Percentiles rank a stretch among this genome's conserved stretches.
These are phyloP conservation scores for Nephotettix cincticeps DNA, from an alignment of 1,140 invertebrate genomes.

Conservation along the genomic window DNA sequence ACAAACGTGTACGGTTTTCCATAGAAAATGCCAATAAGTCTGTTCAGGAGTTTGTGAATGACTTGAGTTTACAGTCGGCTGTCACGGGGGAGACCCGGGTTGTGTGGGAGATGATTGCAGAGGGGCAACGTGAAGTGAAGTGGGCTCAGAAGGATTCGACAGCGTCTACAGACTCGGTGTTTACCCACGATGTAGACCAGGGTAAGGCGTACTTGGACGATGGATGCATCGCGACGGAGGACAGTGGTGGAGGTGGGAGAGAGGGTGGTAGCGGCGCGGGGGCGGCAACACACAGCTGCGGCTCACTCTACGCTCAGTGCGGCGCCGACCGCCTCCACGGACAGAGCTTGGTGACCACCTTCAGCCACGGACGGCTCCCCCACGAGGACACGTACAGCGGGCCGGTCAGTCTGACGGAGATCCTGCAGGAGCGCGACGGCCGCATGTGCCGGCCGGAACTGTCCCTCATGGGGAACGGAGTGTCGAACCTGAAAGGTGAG, in stretches of 20 bases:
- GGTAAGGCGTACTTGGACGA: neutral
- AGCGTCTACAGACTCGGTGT: neutral
- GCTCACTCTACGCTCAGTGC: conserved; percentile 47
- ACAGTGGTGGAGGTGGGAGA: neutral
- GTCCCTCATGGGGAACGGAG: conserved; percentile 47
- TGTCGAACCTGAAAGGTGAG: conserved; percentile 35
- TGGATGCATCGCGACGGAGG: neutral
- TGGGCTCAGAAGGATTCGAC: neutral
- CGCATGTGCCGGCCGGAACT: conserved; percentile 41
- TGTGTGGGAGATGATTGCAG: conserved; percentile 12
- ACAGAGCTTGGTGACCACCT: conserved; percentile 38
- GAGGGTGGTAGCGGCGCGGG: neutral
- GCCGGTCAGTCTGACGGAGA: conserved; percentile 43
- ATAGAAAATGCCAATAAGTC: neutral
- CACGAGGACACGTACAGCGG: conserved; percentile 28
- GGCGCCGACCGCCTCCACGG: conserved; percentile 33
- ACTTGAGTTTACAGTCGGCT: conserved; percentile 10
- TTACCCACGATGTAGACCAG: neutral
- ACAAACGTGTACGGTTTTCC: neutral
- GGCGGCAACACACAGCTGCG: conserved; percentile 43
- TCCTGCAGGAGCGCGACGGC: conserved; percentile 36
- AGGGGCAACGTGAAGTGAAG: neutral
- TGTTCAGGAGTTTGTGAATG: neutral
- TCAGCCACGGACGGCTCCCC: conserved; percentile 41
- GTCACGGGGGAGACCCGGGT: neutral